Base-by-base conservation (phyloP, 2,888 invertebrate species). In the Miltochrista miniata region DNA sequence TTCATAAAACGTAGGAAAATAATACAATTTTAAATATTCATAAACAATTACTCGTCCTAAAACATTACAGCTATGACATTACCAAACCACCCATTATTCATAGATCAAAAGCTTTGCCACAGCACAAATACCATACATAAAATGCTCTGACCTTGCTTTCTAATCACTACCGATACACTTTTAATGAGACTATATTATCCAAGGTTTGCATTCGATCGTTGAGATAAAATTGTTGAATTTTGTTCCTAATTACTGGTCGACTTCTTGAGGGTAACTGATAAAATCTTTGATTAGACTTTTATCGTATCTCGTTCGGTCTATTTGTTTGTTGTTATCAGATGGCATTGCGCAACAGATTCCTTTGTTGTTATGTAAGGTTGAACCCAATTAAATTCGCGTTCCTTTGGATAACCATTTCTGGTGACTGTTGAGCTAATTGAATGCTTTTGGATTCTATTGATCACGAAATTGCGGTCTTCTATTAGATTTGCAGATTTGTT, bases 101-200 rank as follows among this genome's bases (percentile, higher is more conserved):
- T 69, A 85, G 81, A 82, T 87, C 85, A 74, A 85, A 85, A 65
- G 79, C 82, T 74, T 73, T 77, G 79, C 33, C 40, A 49, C 37
- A 39, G 41, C 45, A 70, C 69, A 72, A 76, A 72, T 72, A 50
- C 66, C 53, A 55, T 69, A 68, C 72, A 74, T 75, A 75, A 70
- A 39, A 38, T 68, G 67, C 65, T 14, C 12, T 34, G 84, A 83
- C 90, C 90, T 90, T 90, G 85, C 90, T 90, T 90, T 90, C 90
- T 85, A 90, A 86, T 77, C 81, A 50, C 43, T 54, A 52, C 52
- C 76, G 78, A 84, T 83, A 83, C 78, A 82, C 82, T 83, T 87
- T 85, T 87, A 90, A 88, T 88, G 85, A 87, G 77, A 78, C 83
- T 79, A 81, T 81, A 84, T 79, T 81, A 81, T 60, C 80, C 87